phyloP scores from a whole-genome alignment of 2,113 vertebrate genomes.

The Diadophis punctatus region DNA sequence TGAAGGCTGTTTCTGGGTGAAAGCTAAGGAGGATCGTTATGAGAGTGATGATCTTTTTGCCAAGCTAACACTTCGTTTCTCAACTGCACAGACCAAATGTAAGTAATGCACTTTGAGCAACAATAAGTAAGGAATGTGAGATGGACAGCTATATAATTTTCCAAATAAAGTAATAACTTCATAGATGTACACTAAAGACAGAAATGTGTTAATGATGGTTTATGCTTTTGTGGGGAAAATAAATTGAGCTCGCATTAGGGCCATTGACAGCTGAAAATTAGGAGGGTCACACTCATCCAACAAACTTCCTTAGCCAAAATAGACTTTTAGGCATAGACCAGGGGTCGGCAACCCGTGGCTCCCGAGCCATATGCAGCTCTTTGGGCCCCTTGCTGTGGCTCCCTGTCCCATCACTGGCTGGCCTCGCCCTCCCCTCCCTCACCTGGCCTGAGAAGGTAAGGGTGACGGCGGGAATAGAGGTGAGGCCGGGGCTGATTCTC shows the following conservation, averaged over 20 bases:
- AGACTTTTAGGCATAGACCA: neutral
- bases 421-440: too few relatives aligned
- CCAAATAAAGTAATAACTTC: neutral
- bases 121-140: neutral
- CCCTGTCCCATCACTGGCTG: too few relatives aligned
- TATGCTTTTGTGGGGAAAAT: neutral
- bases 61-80: slow-evolving; percentile 83
- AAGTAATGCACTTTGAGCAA: slow-evolving; percentile 58
- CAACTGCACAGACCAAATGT: slow-evolving; percentile 81
- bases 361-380: too few relatives aligned
- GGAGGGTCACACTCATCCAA: neutral
- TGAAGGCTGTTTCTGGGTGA: slow-evolving; percentile 84
- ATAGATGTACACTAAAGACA: neutral
- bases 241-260: neutral
- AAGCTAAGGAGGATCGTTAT: slow-evolving; percentile 79
- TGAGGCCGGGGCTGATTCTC: too few relatives aligned
- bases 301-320: neutral
- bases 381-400: too few relatives aligned
- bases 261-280: neutral
- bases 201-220: too few relatives aligned
- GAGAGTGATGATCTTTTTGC: slow-evolving; percentile 87
- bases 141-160: neutral
- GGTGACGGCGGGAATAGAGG: too few relatives aligned
- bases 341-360: too few relatives aligned
- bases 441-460: too few relatives aligned